Evolutionary conservation across 2,113 vertebrate species (phyloP).

Genomic region (Pimephales promelas): DNA sequence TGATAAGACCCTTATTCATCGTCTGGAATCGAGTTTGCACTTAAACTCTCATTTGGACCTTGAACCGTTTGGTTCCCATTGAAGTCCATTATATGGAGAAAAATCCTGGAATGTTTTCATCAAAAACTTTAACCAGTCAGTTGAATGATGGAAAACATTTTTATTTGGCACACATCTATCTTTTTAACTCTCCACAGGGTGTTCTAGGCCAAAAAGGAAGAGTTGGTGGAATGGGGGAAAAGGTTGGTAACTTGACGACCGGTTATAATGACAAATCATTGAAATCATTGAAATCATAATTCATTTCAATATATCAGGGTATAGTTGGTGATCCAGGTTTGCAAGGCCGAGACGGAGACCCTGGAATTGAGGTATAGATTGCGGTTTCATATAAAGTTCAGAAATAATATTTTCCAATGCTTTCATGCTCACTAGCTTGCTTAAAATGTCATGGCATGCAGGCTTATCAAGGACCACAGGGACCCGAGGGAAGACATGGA

Average conservation of each 20-base stretch:
- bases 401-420: not conserved
- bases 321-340: conserved; percentile 79
- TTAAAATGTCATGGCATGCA: conserved; percentile 50
- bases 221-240: conserved; percentile 69
- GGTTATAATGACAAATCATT: not conserved
- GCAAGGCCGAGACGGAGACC: conserved; percentile 76
- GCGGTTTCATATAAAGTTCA: not conserved
- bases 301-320: conserved; percentile 68
- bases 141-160: not conserved
- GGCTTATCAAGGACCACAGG: conserved; percentile 83
- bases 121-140: no score
- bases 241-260: conserved; percentile 63
- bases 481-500: conserved; percentile 69
- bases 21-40: no score
- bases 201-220: conserved; percentile 67
- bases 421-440: not conserved
- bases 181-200: conserved; percentile 64
- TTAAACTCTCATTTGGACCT: no score
- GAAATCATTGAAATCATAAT: no score
- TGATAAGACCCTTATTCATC: no score
- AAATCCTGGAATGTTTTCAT: no score
- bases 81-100: no score
- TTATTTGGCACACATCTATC: not conserved
- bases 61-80: no score
- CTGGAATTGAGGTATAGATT: conserved; percentile 75